A percentile compares a stretch with the other conserved stretches of the same genome.
phyloP scores from a whole-genome alignment of 1,140 invertebrate genomes.

The Leptinotarsa texana region DNA sequence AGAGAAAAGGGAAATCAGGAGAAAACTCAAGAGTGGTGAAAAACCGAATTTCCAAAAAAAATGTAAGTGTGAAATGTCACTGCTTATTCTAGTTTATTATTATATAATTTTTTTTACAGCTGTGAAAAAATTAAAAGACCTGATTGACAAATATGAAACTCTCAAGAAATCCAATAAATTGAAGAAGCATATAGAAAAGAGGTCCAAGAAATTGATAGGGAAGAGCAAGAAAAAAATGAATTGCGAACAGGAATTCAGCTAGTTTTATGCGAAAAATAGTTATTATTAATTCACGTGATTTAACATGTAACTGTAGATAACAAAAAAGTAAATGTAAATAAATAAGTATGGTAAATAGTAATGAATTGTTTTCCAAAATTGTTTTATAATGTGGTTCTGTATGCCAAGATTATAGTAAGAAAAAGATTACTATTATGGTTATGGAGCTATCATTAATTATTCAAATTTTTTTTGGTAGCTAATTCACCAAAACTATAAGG shows the following conservation, averaged over 20 bases:
- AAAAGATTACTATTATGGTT: too few species aligned
- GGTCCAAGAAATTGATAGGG: constrained; percentile 67
- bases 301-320: too few species aligned
- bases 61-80: constrained; percentile 64
- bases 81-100: constrained; percentile 25
- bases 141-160: constrained; percentile 74
- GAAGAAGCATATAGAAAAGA: constrained; percentile 74
- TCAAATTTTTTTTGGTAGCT: too few species aligned
- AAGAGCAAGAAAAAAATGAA: constrained; percentile 61
- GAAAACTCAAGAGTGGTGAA: constrained; percentile 60
- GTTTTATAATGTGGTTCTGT: too few species aligned
- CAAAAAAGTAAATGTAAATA: too few species aligned
- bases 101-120: constrained; percentile 61
- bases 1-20: constrained; percentile 62
- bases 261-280: neutral
- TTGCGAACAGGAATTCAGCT: neutral
- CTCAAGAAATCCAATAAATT: constrained; percentile 72
- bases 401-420: too few species aligned
- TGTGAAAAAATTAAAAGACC: constrained; percentile 66
- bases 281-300: too few species aligned
- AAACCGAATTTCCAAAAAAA: constrained; percentile 78
- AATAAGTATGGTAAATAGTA: too few species aligned
- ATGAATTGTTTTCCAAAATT: too few species aligned
- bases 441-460: too few species aligned
- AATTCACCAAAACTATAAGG: too few species aligned